Conservation (phyloP, 2,888 invertebrate species). For the Aphrophora alni region DNA sequence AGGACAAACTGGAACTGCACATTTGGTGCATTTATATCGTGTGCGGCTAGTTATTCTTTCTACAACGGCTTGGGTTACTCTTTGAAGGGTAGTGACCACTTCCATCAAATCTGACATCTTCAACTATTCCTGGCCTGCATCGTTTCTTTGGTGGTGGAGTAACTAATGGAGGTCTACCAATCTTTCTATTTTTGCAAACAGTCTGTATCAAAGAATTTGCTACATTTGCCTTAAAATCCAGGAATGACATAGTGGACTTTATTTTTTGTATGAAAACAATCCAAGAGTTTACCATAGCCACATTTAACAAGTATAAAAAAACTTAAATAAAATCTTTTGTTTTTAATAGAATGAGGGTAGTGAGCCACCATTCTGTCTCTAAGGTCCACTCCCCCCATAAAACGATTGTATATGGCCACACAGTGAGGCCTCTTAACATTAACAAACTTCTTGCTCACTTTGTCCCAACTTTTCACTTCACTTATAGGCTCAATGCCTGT, state of each 20-base stretch:
- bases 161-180: slow-evolving; percentile 12
- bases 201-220: background rate
- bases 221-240: slow-evolving; percentile 8
- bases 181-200: background rate
- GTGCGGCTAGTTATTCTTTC: slow-evolving; percentile 19
- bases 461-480: slow-evolving; percentile 18
- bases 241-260: background rate
- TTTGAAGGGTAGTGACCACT: background rate
- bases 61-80: background rate
- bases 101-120: background rate
- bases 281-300: slow-evolving; percentile 40
- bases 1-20: slow-evolving; percentile 2
- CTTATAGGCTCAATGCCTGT: slow-evolving; percentile 16
- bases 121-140: slow-evolving; percentile 2
- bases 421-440: too few species aligned
- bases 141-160: slow-evolving; percentile 13
- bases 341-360: slow-evolving; percentile 40
- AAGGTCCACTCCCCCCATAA: slow-evolving; percentile 39
- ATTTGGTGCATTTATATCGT: slow-evolving; percentile 17
- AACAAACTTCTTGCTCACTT: background rate
- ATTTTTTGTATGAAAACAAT: slow-evolving; percentile 32
- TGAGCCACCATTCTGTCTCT: slow-evolving; percentile 41
- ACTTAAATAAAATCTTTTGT: slow-evolving; percentile 40
- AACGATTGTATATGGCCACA: too few species aligned
- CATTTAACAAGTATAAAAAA: slow-evolving; percentile 37